phyloP scores from a whole-genome alignment of 2,113 vertebrate genomes.

The Trichechus manatus region DNA sequence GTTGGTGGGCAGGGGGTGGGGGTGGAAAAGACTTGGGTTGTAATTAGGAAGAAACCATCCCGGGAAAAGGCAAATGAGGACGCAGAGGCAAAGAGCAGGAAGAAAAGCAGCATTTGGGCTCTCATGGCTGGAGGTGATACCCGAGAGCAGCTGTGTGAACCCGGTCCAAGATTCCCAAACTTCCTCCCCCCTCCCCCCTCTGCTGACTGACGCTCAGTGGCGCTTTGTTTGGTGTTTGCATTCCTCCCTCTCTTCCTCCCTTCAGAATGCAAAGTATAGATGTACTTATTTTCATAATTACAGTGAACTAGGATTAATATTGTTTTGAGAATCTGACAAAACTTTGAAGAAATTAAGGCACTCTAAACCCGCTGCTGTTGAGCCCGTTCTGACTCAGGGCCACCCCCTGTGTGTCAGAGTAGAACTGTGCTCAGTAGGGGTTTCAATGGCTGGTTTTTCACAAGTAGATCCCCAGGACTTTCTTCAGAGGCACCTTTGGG shows the following conservation, averaged over 20 bases:
- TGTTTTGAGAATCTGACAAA: not conserved
- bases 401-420: no score
- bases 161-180: not conserved
- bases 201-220: not conserved
- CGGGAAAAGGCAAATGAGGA: not conserved
- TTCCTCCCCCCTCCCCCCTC: not conserved
- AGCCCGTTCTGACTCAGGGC: not conserved
- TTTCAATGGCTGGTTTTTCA: not conserved
- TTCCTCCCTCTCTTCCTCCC: not conserved
- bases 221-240: not conserved
- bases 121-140: not conserved
- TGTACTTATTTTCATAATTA: constrained; percentile 28
- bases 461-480: not conserved
- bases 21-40: not conserved
- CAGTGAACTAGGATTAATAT: not conserved
- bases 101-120: not conserved
- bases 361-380: not conserved
- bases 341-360: constrained; percentile 5
- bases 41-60: not conserved
- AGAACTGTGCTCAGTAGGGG: no score
- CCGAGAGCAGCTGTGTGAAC: no score
- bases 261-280: not conserved
- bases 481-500: not conserved
- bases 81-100: not conserved
- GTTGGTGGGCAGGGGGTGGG: not conserved